These are phyloP conservation scores for Himalopsyche japonica DNA, from an alignment of 2,888 invertebrate species.

Conservation along the genomic window DNA sequence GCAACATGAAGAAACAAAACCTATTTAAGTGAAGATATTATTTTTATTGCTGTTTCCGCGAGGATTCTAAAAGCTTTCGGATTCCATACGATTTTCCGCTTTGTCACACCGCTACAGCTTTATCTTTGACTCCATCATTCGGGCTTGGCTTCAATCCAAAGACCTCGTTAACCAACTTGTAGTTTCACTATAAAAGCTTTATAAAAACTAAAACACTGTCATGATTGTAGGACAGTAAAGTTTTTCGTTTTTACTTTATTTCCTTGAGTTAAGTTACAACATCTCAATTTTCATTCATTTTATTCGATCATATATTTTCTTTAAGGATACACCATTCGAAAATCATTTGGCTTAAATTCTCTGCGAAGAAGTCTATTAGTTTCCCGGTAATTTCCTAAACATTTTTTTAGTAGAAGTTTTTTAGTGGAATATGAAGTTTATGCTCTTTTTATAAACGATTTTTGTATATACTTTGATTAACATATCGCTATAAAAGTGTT, in stretches of 20 bases:
- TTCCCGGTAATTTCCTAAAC: too few species aligned
- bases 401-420: too few species aligned
- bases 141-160: slow-evolving; percentile 21
- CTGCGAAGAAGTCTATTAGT: neutral
- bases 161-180: slow-evolving; percentile 13
- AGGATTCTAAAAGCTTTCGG: neutral
- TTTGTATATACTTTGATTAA: too few species aligned
- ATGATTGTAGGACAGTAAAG: neutral
- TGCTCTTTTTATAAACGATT: too few species aligned
- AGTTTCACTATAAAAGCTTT: slow-evolving; percentile 5
- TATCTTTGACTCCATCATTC: slow-evolving; percentile 22
- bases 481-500: too few species aligned
- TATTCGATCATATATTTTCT: neutral
- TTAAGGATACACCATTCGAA: neutral
- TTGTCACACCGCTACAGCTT: slow-evolving; percentile 5
- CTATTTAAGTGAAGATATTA: neutral
- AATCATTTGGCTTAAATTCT: neutral
- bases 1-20: neutral
- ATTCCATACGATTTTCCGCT: slow-evolving; percentile 8
- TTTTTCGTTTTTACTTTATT: neutral
- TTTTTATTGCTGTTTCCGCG: neutral
- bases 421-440: too few species aligned
- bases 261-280: neutral
- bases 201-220: neutral
- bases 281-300: neutral